Conservation (phyloP, 2,797 vertebrate genomes). For the Hypotaenidia okinawae region DNA sequence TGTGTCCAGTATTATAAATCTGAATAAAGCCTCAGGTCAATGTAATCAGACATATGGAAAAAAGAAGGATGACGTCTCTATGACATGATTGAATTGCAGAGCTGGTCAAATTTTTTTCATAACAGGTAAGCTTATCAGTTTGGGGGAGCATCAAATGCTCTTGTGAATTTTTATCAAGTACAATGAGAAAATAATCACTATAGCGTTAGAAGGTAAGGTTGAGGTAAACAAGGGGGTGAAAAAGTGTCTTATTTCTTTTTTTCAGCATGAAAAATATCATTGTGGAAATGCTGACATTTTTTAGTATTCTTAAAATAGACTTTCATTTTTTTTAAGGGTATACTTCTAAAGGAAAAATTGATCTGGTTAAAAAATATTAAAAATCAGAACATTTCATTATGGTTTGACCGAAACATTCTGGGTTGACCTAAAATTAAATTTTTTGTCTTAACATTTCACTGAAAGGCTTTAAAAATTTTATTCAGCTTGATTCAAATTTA, state of each 20-base stretch:
- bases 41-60: neutral
- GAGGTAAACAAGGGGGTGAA: neutral
- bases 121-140: neutral
- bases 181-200: neutral
- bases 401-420: neutral
- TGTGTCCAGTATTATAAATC: neutral
- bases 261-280: neutral
- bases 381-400: neutral
- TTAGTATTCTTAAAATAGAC: neutral
- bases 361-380: neutral
- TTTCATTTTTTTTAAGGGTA: neutral
- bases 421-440: neutral
- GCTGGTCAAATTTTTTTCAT: neutral
- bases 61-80: neutral
- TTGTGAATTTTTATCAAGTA: neutral
- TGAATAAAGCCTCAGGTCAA: constrained; percentile 22
- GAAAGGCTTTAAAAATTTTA: neutral
- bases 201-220: neutral
- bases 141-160: neutral
- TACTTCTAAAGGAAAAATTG: neutral
- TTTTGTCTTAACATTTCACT: constrained; percentile 1
- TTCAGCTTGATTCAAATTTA: neutral
- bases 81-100: neutral
- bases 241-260: neutral
- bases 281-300: neutral